phyloP scores from a whole-genome alignment of 1,140 invertebrate species.

The Lasioglossum albipes region DNA sequence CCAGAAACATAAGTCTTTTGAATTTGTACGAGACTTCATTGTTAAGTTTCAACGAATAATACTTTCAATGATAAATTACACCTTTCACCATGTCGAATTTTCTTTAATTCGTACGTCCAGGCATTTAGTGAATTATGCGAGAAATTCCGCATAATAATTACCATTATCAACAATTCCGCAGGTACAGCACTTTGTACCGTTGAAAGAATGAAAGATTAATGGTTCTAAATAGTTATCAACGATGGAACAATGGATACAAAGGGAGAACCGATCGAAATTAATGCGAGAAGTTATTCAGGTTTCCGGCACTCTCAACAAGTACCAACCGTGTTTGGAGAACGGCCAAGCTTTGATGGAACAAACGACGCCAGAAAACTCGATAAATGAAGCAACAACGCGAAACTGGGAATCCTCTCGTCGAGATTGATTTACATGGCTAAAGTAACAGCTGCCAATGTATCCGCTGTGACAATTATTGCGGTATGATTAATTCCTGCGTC shows the following conservation, averaged over 20 bases:
- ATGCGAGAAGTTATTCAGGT: slow-evolving; percentile 13
- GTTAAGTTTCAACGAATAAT: too few species aligned
- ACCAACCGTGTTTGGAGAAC: slow-evolving; percentile 29
- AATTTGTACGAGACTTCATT: too few species aligned
- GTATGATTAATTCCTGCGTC: slow-evolving; percentile 21
- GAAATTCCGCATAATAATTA: too few species aligned
- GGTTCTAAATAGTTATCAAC: too few species aligned
- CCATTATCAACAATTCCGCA: too few species aligned
- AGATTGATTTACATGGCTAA: slow-evolving; percentile 18
- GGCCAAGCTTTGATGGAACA: slow-evolving; percentile 19
- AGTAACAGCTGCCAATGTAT: slow-evolving; percentile 5
- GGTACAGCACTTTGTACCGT: too few species aligned
- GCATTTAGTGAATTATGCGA: too few species aligned
- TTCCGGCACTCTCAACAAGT: slow-evolving; percentile 26
- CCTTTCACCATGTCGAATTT: too few species aligned
- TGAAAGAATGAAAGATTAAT: too few species aligned
- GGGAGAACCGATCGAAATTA: slow-evolving; percentile 4
- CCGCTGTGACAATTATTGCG: slow-evolving; percentile 8
- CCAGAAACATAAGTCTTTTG: too few species aligned
- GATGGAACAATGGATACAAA: background rate
- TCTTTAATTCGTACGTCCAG: too few species aligned
- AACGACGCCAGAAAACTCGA: slow-evolving; percentile 17
- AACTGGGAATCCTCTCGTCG: background rate
- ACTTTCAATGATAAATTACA: too few species aligned
- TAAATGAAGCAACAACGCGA: slow-evolving; percentile 29